Conservation (phyloP, 2,888 invertebrate genomes). For the Gymnoscelis rufifasciata region DNA sequence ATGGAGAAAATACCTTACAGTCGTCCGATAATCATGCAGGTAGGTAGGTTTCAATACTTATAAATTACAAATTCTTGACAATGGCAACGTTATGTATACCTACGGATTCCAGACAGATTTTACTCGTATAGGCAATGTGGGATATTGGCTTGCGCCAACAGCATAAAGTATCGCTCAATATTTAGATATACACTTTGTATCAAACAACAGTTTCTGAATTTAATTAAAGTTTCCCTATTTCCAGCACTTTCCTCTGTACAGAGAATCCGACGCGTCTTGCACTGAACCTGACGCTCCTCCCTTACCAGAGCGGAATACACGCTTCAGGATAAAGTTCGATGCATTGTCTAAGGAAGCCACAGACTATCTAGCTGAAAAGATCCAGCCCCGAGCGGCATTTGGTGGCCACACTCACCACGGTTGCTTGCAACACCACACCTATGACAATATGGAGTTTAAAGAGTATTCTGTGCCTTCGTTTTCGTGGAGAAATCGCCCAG, state of each 20-base stretch:
- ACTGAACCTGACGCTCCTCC: constrained; percentile 89
- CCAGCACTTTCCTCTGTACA: constrained; percentile 96
- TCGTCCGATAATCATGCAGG: constrained; percentile 89
- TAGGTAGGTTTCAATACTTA: constrained; percentile 39
- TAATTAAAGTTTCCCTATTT: too few species aligned
- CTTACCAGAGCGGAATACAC: constrained; percentile 81
- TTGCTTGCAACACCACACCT: constrained; percentile 81
- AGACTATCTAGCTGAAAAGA: constrained; percentile 74
- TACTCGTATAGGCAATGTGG: too few species aligned
- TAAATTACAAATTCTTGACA: too few species aligned
- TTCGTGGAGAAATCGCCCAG: constrained; percentile 96
- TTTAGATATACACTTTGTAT: too few species aligned
- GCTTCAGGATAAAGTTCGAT: constrained; percentile 90
- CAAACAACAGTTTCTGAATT: neutral
- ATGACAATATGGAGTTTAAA: constrained; percentile 65
- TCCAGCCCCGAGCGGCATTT: constrained; percentile 88
- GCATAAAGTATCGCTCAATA: too few species aligned
- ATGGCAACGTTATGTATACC: too few species aligned
- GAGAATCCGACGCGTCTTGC: constrained; percentile 90
- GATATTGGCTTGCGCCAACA: too few species aligned
- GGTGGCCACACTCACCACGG: constrained; percentile 97
- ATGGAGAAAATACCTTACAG: constrained; percentile 80
- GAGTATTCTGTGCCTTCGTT: constrained; percentile 95
- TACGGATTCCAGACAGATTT: too few species aligned
- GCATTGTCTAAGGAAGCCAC: constrained; percentile 91